Evolutionary conservation across 2,888 invertebrate genomes (phyloP), one percentile per base, ranked within the genome.

Genomic region (Lutraria lutraria): DNA sequence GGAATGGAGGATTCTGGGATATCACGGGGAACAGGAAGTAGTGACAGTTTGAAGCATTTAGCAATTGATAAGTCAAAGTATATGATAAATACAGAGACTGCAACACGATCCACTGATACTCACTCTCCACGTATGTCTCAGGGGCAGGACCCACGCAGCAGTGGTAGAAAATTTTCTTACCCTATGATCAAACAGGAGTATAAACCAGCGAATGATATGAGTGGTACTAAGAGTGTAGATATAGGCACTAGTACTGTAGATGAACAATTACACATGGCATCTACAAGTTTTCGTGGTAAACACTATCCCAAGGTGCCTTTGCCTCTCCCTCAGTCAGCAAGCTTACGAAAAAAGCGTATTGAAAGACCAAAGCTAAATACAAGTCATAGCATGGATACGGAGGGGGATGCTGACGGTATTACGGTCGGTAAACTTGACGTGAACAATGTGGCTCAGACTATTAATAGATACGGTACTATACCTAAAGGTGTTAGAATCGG

Each of bases 401-500:
- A 93, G 63, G 88, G 89, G 53, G 92, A 92, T 12, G 43, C 43
- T 4, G 90, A 91, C 13, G 85, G 56, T 72, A 87, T 93, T 25
- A 94, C 93, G 95, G 98, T 99, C 91, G 99, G 99, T 86, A 99
- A 99, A 34, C 97, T 99, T 94, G 99, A 99, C 97, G 99, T 99
- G 93, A 98, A 99, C 97, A 99, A 99, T 97, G 99, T 99, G 85
- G 98, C 98, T 95, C 98, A 98, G 93, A 99, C 99, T 81, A 96
- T 97, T 82, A 99, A 98, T 97, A 98, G 99, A 52, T 99, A 99
- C 96, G 99, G 99, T 29, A 99, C 99, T 16, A 97, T 99, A 95
- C 99, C 99, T 0, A 99, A 99, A 97, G 99, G 98, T 82, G 99
- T 99, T 16, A 97, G 99, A 93, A 99, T 99, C 94, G 99, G 99